Base-by-base conservation (phyloP, 2,797 vertebrate genomes). In the Rhinogobio ventralis region DNA sequence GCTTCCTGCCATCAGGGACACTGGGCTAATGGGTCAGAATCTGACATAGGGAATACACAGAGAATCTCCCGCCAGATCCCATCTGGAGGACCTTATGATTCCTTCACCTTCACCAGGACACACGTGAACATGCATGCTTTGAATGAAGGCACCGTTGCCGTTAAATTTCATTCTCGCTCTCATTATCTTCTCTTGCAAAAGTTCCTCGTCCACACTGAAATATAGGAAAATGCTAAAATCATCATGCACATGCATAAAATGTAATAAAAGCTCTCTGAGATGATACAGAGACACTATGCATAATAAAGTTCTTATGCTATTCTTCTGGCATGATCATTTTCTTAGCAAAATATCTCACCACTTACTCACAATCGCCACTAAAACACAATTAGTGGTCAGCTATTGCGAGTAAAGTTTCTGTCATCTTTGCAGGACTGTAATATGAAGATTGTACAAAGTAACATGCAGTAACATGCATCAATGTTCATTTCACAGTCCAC, bases 1-100 rank as follows among this genome's bases (percentile, higher is more conserved):
- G 81, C 25, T 77, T 71, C 87, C 76, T 91, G 87, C 80, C 81
- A 90, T 92, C 88, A 91, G 91, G 80, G 86, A 83, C 86, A 83
- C 82, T 86, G 89, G 88, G 90, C 82, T 92, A 89, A 89, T 90
- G 88, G 90, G 90, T 91, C 88, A 92, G 60, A 55, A 79, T 72
- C 86, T 82, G 79, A 88, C 90, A 85, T 55, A 46, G 77, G 51
- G 68, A 74, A 75, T 42, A 79, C 75, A 66, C 62, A 19, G 68
- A 82, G 75, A 80, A 81, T 28, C 20, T 69, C 71, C 68, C 28
- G 14, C 53, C 39, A 71, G 55, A 45, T 83, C 55, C 23, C 49
- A 60, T 67, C 42, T 30, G 53, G n/a, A 84, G 51, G n/a, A 45
- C 19, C 45, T 79, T 49, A 78, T 57, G n/a, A 30, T 51, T 10